phyloP scores from a whole-genome alignment of 2,888 invertebrate genomes.

The Erebia epiphron region DNA sequence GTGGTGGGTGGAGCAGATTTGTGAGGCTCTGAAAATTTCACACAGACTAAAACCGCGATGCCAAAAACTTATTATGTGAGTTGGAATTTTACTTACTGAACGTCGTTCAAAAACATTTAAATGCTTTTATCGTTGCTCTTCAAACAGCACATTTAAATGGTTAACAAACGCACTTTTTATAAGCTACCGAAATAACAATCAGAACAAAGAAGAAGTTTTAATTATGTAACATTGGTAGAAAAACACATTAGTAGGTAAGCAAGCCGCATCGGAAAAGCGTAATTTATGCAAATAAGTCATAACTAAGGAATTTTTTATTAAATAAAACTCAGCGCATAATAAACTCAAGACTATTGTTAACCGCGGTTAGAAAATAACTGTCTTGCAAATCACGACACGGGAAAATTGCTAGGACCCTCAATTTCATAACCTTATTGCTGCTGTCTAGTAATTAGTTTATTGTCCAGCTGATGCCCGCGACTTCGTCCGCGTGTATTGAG shows the following conservation, averaged over 20 bases:
- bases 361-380: slow-evolving; percentile 12
- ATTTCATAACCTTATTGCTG: slow-evolving; percentile 4
- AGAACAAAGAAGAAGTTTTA: neutral
- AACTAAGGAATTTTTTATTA: neutral
- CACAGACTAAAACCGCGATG: no score
- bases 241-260: neutral
- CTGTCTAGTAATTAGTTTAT: neutral
- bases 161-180: no score
- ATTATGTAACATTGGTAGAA: neutral
- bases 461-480: no score
- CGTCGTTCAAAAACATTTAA: no score
- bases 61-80: no score
- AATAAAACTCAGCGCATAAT: neutral
- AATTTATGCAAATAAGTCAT: neutral
- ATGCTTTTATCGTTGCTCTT: no score
- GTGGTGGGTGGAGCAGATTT: no score
- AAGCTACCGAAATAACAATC: neutral
- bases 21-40: no score
- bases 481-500: no score
- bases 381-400: neutral
- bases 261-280: neutral
- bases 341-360: slow-evolving; percentile 1
- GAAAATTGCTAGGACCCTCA: neutral
- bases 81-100: no score
- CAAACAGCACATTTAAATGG: no score